phyloP scores from a whole-genome alignment of 2,797 vertebrate species.

The Halcyon leucocephala region DNA sequence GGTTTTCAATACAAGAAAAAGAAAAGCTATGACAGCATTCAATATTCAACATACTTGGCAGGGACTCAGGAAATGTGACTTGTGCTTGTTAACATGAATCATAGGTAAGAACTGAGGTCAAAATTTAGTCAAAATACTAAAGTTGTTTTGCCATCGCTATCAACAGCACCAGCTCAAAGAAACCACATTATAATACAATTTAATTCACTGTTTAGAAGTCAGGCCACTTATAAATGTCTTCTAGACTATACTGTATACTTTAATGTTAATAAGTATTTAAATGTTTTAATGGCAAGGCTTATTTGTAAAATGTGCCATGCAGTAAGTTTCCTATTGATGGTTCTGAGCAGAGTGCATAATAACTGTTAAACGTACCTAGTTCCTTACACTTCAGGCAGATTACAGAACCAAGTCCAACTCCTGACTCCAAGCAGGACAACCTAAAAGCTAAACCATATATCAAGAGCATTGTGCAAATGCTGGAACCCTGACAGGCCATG shows the following conservation, averaged over 20 bases:
- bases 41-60: neutral
- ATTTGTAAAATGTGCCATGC: neutral
- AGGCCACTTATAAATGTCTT: neutral
- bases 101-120: neutral
- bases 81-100: neutral
- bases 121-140: neutral
- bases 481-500: accelerated
- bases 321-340: neutral
- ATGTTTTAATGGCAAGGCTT: neutral
- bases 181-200: neutral
- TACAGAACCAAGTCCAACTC: neutral
- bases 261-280: neutral
- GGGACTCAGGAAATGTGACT: neutral
- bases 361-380: neutral
- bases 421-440: neutral
- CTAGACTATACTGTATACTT: neutral
- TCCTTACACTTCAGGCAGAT: neutral
- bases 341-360: neutral
- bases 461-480: neutral
- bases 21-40: neutral
- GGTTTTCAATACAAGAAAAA: neutral
- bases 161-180: neutral
- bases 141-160: neutral
- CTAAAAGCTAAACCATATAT: neutral
- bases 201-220: neutral